These are phyloP conservation scores for Antheraea assamensis DNA, from an alignment of 2,888 invertebrate species.

Conservation along the genomic window DNA sequence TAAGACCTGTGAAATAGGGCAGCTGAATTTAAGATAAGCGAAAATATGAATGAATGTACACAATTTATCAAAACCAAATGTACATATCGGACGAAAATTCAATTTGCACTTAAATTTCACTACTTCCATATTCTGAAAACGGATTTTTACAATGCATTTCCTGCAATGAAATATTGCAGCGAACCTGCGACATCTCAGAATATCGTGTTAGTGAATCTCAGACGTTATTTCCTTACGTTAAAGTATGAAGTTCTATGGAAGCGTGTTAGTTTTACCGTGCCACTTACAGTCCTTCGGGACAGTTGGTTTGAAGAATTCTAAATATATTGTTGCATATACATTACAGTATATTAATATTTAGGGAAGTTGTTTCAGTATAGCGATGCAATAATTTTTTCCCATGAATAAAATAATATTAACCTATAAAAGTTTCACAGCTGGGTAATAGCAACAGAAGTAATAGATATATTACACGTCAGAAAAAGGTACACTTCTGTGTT, in stretches of 20 bases:
- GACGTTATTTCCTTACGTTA: neutral
- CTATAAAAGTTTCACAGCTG: too few relatives aligned
- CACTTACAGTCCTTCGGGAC: neutral
- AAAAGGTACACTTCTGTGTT: too few relatives aligned
- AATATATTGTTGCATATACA: slow-evolving; percentile 4
- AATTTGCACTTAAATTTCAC: slow-evolving; percentile 22
- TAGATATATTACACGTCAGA: too few relatives aligned
- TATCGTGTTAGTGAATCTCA: neutral
- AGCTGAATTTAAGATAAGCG: neutral
- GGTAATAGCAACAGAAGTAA: too few relatives aligned
- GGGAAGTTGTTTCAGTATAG: neutral
- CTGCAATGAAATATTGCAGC: slow-evolving; percentile 24
- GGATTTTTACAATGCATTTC: slow-evolving; percentile 24
- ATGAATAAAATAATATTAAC: neutral
- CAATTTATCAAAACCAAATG: neutral
- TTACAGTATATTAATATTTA: slow-evolving; percentile 9
- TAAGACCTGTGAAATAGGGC: neutral
- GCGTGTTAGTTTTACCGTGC: neutral
- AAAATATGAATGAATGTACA: neutral
- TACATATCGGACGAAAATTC: slow-evolving; percentile 16
- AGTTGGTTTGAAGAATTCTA: neutral
- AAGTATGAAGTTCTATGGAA: neutral
- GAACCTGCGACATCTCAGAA: slow-evolving; percentile 13
- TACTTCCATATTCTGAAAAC: slow-evolving; percentile 19
- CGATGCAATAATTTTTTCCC: neutral